Percentiles rank a stretch among this genome's conserved stretches.
Evolutionary conservation across 2,797 vertebrate genomes (phyloP).

Genomic region (Forpus xanthops): DNA sequence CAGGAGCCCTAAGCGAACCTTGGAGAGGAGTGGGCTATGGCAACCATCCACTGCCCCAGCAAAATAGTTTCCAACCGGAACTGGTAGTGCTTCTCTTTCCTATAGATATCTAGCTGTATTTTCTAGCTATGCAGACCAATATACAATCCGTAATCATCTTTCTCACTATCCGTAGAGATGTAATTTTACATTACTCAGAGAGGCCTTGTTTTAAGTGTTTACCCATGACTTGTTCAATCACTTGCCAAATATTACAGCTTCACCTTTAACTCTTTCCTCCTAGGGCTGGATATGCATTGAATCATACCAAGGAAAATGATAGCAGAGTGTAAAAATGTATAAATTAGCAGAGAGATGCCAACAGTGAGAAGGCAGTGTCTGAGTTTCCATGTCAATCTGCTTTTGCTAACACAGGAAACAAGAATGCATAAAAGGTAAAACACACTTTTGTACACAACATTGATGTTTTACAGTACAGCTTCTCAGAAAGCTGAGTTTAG

Average conservation of each 20-base stretch:
- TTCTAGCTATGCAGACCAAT: not conserved
- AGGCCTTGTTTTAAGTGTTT: not conserved
- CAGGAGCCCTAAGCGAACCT: not conserved
- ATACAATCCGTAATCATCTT: not conserved
- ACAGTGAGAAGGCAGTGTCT: not conserved
- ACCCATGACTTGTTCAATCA: not conserved
- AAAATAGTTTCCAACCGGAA: not conserved
- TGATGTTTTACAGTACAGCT: not conserved
- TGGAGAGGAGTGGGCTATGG: not conserved
- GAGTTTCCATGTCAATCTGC: not conserved
- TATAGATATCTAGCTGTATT: not conserved
- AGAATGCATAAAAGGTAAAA: not conserved
- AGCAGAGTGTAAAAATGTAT: not conserved
- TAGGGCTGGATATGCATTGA: not conserved
- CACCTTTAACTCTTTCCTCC: not conserved
- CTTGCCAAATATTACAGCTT: not conserved
- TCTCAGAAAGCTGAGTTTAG: not conserved
- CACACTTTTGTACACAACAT: accelerated
- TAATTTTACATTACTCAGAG: not conserved
- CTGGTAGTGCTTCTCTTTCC: not conserved
- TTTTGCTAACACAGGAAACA: not conserved
- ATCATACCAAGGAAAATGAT: not conserved
- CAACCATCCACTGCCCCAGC: not conserved
- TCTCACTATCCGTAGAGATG: not conserved
- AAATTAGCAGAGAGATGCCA: not conserved